phyloP scores from a whole-genome alignment of 2,888 invertebrate species.

The Gymnocheta viridis region DNA sequence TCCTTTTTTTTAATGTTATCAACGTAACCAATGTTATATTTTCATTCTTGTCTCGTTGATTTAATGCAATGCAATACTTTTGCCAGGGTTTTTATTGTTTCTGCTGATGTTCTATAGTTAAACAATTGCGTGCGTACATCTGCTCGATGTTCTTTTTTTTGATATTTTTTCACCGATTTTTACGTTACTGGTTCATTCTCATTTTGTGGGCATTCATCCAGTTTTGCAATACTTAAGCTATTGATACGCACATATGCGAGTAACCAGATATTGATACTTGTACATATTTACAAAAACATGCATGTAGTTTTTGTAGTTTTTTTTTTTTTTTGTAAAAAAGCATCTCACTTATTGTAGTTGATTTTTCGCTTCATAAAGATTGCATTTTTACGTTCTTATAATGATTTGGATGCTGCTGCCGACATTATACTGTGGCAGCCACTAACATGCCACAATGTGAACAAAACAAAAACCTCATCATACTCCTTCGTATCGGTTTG shows the following conservation, averaged over 20 bases:
- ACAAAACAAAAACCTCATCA: constrained; percentile 10
- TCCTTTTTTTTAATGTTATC: constrained; percentile 44
- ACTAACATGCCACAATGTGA: constrained; percentile 58
- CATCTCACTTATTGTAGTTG: constrained; percentile 46
- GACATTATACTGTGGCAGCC: constrained; percentile 33
- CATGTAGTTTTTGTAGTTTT: background rate
- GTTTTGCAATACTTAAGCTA: constrained; percentile 33
- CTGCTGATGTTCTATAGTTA: constrained; percentile 23
- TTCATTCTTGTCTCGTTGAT: constrained; percentile 65
- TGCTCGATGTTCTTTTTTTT: constrained; percentile 45
- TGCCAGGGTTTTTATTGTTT: constrained; percentile 20
- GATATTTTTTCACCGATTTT: constrained; percentile 12
- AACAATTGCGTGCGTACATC: constrained; percentile 62
- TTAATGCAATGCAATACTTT: constrained; percentile 61
- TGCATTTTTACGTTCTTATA: constrained; percentile 63
- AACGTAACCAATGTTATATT: constrained; percentile 56
- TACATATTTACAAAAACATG: background rate
- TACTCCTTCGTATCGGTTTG: background rate
- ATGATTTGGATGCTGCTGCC: constrained; percentile 57
- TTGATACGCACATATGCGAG: constrained; percentile 45
- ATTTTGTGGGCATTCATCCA: constrained; percentile 58
- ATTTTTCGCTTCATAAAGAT: constrained; percentile 47
- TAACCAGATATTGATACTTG: constrained; percentile 49
- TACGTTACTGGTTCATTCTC: constrained; percentile 33
- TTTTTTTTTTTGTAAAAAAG: constrained; percentile 31